Evolutionary conservation across 2,888 invertebrate genomes (phyloP).

Genomic region (Sesia bembeciformis): DNA sequence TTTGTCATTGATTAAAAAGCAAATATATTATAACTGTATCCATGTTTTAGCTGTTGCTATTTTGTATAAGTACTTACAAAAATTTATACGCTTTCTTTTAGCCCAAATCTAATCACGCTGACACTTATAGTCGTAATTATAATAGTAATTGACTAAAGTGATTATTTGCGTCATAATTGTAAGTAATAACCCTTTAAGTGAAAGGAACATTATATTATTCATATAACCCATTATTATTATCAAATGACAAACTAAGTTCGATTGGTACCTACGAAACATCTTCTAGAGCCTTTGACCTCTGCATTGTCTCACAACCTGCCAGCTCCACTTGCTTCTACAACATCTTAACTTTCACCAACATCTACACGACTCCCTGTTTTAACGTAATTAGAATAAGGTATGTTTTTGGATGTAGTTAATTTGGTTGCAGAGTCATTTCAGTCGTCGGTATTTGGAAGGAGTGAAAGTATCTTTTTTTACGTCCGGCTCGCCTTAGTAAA

Average conservation of each 20-base stretch:
- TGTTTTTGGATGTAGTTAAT: constrained; percentile 11
- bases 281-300: constrained; percentile 49
- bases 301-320: constrained; percentile 42
- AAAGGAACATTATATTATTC: too few species aligned
- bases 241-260: background rate
- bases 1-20: too few species aligned
- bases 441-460: constrained; percentile 21
- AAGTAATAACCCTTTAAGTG: too few species aligned
- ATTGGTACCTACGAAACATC: constrained; percentile 9
- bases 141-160: too few species aligned
- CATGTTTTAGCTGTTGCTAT: too few species aligned
- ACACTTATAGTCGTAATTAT: too few species aligned
- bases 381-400: constrained; percentile 5
- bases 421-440: constrained; percentile 20
- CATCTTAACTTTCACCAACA: constrained; percentile 8
- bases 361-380: constrained; percentile 13
- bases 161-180: too few species aligned
- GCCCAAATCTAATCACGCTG: too few species aligned
- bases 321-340: constrained; percentile 1
- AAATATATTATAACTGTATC: too few species aligned
- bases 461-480: constrained; percentile 63
- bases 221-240: background rate
- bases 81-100: too few species aligned
- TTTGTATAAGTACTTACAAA: too few species aligned
- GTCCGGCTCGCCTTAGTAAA: constrained; percentile 61